Evolutionary conservation across 1,140 invertebrate genomes (phyloP), one percentile per base, ranked within the genome.

Genomic region (Chionoecetes opilio): DNA sequence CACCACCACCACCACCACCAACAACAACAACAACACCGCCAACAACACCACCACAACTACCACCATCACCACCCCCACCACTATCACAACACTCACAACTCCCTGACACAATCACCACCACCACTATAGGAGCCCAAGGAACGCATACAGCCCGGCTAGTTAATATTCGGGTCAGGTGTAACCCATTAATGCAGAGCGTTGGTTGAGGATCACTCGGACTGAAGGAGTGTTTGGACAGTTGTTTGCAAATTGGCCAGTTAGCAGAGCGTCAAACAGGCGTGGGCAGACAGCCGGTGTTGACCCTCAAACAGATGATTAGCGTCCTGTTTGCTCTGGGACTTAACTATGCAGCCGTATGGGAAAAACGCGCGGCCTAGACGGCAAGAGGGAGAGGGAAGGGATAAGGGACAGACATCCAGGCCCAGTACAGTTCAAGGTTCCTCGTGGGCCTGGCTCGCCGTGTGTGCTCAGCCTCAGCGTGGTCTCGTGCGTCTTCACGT

Each of bases 231-330:
- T 94, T 94, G 93, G 93, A 91, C 93, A 85, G 75, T 90, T 91
- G 93, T 94, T 94, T 94, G 93, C 93, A 94, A 94, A 94, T 94
- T 94, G 93, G 93, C 93, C 89, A 63, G 93, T 94, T 94, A 94
- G 93, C 93, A 94, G 93, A 91, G 93, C 93, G 89, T 84, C 93
- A 94, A 94, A 94, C 89, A 94, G 93, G 93, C 93, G 93, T 94
- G 89, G 88, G 93, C 88, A 94, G 93, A 94, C 93, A 94, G 89
- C 82, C 88, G 38, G 89, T 94, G 93, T 94, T 94, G 87, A 94
- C 93, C 38, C 88, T 91, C 93, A 94, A 94, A 94, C 93, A 94
- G 88, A 94, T 94, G 93, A 94, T 94, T 94, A 94, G 93, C 93
- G 88, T 84, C 37, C 32, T 94, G 93, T 94, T 94, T 94, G 93